Conservation (phyloP, 2,113 vertebrate species). For the Sinocyclocheilus rhinocerous region DNA sequence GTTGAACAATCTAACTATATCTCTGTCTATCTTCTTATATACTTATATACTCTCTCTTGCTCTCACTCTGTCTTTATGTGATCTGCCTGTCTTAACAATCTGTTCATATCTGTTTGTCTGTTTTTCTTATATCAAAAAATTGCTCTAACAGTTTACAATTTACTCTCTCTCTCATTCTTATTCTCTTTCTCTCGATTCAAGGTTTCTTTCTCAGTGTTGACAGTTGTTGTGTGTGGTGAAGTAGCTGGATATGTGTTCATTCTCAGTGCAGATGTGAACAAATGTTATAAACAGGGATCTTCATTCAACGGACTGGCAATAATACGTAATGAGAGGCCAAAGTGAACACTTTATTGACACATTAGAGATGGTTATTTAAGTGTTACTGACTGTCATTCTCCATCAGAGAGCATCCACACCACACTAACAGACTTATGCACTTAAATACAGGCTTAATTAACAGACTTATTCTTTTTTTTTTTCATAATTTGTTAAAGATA, state of each 20-base stretch:
- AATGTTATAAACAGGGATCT: slow-evolving; percentile 24
- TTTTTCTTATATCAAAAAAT: background rate
- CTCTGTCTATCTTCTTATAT: background rate
- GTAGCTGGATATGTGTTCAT: slow-evolving; percentile 7
- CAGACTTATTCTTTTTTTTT: background rate
- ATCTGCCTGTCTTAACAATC: background rate
- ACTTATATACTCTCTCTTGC: background rate
- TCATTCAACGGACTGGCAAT: slow-evolving; percentile 19
- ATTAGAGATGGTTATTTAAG: background rate
- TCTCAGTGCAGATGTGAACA: background rate
- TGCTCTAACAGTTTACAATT: background rate
- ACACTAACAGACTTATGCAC: background rate
- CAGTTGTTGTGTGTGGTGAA: background rate
- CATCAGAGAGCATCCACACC: background rate
- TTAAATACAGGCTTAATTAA: background rate
- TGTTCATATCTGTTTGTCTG: background rate
- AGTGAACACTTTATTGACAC: slow-evolving; percentile 10
- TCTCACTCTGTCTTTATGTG: background rate
- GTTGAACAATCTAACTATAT: no score
- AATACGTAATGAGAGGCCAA: slow-evolving; percentile 1
- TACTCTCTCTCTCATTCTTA: background rate
- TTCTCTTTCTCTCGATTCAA: background rate
- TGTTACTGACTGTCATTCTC: background rate
- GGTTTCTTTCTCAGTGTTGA: background rate
- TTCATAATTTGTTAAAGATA: background rate